These are phyloP conservation scores for Phasia obesa DNA, from an alignment of 2,888 invertebrate genomes.

Conservation along the genomic window DNA sequence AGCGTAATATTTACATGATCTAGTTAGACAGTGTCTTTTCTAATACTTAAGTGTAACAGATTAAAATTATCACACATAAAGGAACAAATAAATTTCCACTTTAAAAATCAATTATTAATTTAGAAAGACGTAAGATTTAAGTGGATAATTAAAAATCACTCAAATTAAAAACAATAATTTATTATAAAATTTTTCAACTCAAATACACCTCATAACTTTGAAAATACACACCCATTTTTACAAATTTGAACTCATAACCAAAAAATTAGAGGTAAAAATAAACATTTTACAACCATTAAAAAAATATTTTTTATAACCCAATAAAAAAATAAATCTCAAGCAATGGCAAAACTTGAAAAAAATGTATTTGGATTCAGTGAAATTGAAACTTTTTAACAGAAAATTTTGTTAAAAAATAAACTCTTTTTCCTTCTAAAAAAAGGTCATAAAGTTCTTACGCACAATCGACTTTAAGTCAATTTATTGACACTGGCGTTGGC, in stretches of 20 bases:
- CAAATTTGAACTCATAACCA: neutral
- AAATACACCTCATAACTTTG: neutral
- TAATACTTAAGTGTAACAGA: too few species aligned
- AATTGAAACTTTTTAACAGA: slow-evolving; percentile 11
- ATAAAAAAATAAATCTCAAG: neutral
- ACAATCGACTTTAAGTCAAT: slow-evolving; percentile 61
- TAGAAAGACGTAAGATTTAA: too few species aligned
- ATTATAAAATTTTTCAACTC: too few species aligned
- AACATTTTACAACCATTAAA: slow-evolving; percentile 5
- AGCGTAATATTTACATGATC: too few species aligned
- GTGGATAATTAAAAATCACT: too few species aligned
- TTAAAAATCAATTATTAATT: too few species aligned
- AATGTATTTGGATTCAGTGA: neutral
- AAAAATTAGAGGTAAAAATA: slow-evolving; percentile 10
- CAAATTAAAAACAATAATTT: too few species aligned
- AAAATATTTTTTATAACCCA: slow-evolving; percentile 25
- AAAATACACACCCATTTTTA: slow-evolving; percentile 40
- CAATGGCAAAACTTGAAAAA: neutral
- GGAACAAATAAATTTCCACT: too few species aligned
- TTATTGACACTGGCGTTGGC: slow-evolving; percentile 14
- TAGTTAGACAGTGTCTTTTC: too few species aligned
- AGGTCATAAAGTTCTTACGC: slow-evolving; percentile 61
- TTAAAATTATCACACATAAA: too few species aligned
- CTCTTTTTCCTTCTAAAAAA: neutral
- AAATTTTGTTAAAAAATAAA: neutral